Percentiles rank a stretch among this genome's conserved stretches.
phyloP scores from a whole-genome alignment of 2,113 vertebrate genomes.

The Aegithalos caudatus region DNA sequence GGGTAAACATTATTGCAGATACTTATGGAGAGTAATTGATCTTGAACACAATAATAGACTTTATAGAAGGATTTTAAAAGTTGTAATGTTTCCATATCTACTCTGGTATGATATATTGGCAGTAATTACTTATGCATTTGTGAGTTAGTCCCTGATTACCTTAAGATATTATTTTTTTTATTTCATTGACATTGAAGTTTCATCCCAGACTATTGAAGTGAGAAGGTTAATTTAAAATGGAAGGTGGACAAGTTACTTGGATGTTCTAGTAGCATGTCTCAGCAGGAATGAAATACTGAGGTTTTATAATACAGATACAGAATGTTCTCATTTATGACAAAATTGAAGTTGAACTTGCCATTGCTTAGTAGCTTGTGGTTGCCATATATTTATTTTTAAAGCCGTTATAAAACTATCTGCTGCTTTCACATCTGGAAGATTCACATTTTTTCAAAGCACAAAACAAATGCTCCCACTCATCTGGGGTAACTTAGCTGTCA shows the following conservation, averaged over 20 bases:
- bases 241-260: not conserved
- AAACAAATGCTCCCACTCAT: not conserved
- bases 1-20: slow-evolving; percentile 55
- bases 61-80: slow-evolving; percentile 23
- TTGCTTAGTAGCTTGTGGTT: not conserved
- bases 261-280: not conserved
- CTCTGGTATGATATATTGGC: not conserved
- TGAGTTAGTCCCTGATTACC: not conserved
- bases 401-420: not conserved
- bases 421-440: not conserved
- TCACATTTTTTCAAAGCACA: not conserved
- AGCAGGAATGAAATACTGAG: not conserved
- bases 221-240: not conserved
- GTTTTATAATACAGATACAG: not conserved
- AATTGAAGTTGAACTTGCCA: not conserved
- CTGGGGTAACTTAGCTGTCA: not conserved
- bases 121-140: not conserved
- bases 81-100: slow-evolving; percentile 14
- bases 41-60: slow-evolving; percentile 41
- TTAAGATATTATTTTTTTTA: not conserved
- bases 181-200: not conserved
- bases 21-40: slow-evolving; percentile 29
- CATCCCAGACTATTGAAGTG: not conserved
- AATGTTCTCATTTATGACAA: slow-evolving; percentile 14
- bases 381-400: slow-evolving; percentile 11